Conservation (phyloP, 2,797 vertebrate species). For the Enteromius afrohamiltoni region DNA sequence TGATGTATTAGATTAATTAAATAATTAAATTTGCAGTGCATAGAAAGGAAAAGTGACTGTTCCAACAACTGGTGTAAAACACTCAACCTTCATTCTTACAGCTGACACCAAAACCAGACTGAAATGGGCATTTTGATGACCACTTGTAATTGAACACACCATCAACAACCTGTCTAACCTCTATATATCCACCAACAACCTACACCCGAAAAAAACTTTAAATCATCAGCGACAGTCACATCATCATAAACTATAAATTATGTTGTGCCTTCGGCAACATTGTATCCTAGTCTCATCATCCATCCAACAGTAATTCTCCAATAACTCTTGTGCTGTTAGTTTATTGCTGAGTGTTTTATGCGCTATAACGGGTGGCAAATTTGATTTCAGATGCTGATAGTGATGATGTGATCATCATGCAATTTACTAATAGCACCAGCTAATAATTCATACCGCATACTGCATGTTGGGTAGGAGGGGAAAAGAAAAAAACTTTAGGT, state of each 20-base stretch:
- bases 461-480: slow-evolving; percentile 42
- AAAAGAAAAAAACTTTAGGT: not conserved
- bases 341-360: slow-evolving; percentile 54
- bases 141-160: not conserved
- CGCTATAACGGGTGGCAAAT: slow-evolving; percentile 33
- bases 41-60: not conserved
- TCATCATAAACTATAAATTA: slow-evolving; percentile 39
- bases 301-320: slow-evolving; percentile 50
- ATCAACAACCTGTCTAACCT: not conserved
- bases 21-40: not conserved
- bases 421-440: slow-evolving; percentile 60
- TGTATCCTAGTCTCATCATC: slow-evolving; percentile 44
- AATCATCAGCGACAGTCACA: slow-evolving; percentile 17
- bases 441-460: slow-evolving; percentile 57
- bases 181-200: slow-evolving; percentile 16
- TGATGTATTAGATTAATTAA: not conserved
- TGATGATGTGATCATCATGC: slow-evolving; percentile 65
- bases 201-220: slow-evolving; percentile 13
- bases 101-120: not conserved
- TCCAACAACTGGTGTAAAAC: not conserved
- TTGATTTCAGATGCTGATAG: slow-evolving; percentile 56
- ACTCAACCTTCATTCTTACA: not conserved
- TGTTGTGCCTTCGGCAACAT: slow-evolving; percentile 25
- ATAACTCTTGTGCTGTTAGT: slow-evolving; percentile 52
- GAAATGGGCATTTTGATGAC: not conserved